Evolutionary conservation across 2,888 invertebrate species (phyloP), one percentile per base, ranked within the genome.

Genomic region (Parelbella ahira): DNA sequence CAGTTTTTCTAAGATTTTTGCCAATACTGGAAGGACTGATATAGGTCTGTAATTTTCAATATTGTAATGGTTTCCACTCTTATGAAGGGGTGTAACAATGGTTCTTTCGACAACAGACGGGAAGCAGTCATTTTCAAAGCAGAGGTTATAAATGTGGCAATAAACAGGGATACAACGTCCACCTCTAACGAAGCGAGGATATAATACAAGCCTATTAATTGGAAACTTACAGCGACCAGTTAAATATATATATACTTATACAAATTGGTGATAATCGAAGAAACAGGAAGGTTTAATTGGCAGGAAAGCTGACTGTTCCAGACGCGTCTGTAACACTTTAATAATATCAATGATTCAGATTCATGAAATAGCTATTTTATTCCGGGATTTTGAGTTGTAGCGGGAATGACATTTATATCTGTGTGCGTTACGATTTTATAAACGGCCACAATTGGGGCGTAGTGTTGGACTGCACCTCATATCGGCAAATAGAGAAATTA

Each of bases 371-470:
- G 9, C 29, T 13, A 41, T 18, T 37, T 12, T 33, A 32, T 28
- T 27, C 33, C 11, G 5, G 20, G 13, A 33, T 28, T 37, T 24
- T 30, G 25, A 37, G 38, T 36, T 37, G 47, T 37, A 28, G 13
- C 23, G 41, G 27, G 38, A 33, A 33, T 25, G 39, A 32, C 47
- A 48, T 44, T 47, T 52, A 49, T 51, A 49, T 44, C 18, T 9
- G 9, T 8, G 23, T 37, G 28, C 50, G 46, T 36, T 32, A 46
- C 18, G 18, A 12, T 46, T 50, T 50, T 51, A 54, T 50, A 51
- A 51, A 53, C 49, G 51, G 49, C 19, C 12, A 19, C 44, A 56
- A 52, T 20, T 54, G 41, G 50, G 44, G 24, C 30, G 10, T 24
- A 38, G 30, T 23, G 38, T 5, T 29, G 27, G 2, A 8, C 8